Percentiles rank a stretch among this genome's conserved stretches.
Conservation (phyloP, 1,140 invertebrate genomes). For the Stegodyphus mimosarum region DNA sequence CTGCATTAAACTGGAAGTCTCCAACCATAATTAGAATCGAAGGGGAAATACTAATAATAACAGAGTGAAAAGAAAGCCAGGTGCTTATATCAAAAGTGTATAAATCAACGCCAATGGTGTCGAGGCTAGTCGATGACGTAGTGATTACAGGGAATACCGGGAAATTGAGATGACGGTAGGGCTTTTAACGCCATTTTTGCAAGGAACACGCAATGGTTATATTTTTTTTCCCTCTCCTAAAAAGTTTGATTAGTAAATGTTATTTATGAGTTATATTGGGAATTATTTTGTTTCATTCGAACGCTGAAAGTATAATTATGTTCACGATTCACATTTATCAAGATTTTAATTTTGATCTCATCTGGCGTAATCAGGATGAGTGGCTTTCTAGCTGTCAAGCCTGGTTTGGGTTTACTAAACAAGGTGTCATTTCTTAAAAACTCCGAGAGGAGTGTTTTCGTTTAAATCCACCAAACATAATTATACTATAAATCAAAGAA, state of each 20-base stretch:
- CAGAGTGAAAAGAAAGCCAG: conserved; percentile 1
- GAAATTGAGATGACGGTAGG: conserved; percentile 27
- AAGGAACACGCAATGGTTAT: background rate
- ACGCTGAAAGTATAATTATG: conserved; percentile 28
- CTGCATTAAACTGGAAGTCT: conserved; percentile 10
- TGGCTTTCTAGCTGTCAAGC: background rate
- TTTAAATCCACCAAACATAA: too few relatives aligned
- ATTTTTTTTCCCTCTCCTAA: too few relatives aligned
- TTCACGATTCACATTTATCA: conserved; percentile 20
- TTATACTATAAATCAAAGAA: too few relatives aligned
- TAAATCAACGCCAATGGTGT: conserved; percentile 58
- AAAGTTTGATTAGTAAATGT: conserved; percentile 33
- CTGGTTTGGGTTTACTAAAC: background rate
- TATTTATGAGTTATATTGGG: conserved; percentile 12
- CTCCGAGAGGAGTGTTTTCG: background rate
- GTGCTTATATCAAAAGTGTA: conserved; percentile 33
- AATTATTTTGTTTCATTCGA: background rate
- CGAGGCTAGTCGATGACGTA: conserved; percentile 52
- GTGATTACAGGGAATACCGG: conserved; percentile 52
- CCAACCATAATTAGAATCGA: conserved; percentile 28
- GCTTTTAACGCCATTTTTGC: conserved; percentile 33
- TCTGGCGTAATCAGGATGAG: background rate
- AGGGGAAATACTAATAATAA: conserved; percentile 4
- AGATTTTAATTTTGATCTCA: background rate
- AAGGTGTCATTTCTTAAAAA: background rate